A percentile compares a stretch with the other conserved stretches of the same genome.
phyloP scores from a whole-genome alignment of 2,797 vertebrate species.

The Florisuga fusca region DNA sequence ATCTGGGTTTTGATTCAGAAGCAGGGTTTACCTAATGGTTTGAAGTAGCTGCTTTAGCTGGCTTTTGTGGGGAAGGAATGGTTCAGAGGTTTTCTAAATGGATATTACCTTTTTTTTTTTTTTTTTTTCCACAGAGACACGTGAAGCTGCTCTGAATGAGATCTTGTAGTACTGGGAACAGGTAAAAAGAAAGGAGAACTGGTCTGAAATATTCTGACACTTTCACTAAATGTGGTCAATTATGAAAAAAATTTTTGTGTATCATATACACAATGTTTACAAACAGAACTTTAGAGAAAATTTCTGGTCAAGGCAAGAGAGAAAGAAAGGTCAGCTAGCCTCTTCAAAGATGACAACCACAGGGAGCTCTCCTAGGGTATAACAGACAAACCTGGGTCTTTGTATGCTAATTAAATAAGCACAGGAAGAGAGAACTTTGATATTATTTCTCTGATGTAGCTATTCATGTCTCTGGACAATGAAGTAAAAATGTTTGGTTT shows the following conservation, averaged over 20 bases:
- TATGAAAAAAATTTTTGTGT: accelerated
- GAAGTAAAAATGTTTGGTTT: neutral
- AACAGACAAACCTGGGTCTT: neutral
- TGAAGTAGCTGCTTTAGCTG: neutral
- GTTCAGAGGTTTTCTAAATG: neutral
- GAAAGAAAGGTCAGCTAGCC: neutral
- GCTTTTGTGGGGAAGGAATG: neutral
- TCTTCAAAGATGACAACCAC: neutral
- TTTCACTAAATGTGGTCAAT: neutral
- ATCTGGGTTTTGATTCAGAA: neutral
- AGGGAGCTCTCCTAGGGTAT: accelerated
- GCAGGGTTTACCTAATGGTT: neutral
- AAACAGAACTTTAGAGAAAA: neutral
- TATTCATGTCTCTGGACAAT: neutral
- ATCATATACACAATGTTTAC: neutral
- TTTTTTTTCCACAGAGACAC: neutral
- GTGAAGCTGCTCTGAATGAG: neutral
- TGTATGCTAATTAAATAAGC: neutral
- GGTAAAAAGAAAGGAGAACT: neutral
- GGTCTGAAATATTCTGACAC: neutral
- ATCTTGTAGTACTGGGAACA: neutral
- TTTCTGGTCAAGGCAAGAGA: neutral
- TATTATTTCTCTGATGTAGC: neutral
- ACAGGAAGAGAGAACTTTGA: neutral
- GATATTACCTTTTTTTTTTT: neutral